Percentiles rank a stretch among this genome's conserved stretches.
Evolutionary conservation across 2,797 vertebrate species (phyloP).

Genomic region (Darevskia nairensis): DNA sequence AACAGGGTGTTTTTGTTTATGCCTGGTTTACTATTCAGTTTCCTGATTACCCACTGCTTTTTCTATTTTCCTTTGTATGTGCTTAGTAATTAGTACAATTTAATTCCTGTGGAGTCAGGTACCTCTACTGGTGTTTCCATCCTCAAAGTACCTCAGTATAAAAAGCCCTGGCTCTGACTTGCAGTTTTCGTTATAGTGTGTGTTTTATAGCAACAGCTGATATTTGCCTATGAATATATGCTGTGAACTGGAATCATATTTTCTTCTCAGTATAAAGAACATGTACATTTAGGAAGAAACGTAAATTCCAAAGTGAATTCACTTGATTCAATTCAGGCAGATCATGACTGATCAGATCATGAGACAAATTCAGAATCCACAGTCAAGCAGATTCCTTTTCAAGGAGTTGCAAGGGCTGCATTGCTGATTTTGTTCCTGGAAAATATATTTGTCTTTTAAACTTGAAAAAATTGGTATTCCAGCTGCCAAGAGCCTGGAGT

Average conservation of each 20-base stretch:
- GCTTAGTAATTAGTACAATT: neutral
- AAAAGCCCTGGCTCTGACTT: neutral
- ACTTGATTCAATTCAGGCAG: too few relatives aligned
- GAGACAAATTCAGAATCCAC: too few relatives aligned
- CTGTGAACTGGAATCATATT: rapidly evolving
- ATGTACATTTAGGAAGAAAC: neutral
- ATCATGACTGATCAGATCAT: too few relatives aligned
- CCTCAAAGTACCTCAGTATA: neutral
- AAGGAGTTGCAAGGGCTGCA: too few relatives aligned
- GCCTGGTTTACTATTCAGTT: neutral
- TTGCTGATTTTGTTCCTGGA: too few relatives aligned
- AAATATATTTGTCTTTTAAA: too few relatives aligned
- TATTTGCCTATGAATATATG: neutral
- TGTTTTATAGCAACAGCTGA: neutral
- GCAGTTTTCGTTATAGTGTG: neutral
- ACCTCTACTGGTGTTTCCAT: neutral
- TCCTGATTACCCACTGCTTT: neutral
- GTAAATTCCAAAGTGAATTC: too few relatives aligned
- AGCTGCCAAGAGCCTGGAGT: too few relatives aligned
- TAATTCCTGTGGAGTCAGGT: neutral
- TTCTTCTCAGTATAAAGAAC: neutral
- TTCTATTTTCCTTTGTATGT: neutral
- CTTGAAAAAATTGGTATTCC: too few relatives aligned
- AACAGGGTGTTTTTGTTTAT: neutral
- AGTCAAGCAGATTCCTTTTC: too few relatives aligned